Evolutionary conservation across 2,797 vertebrate genomes (phyloP), one percentile per base, ranked within the genome.

Genomic region (Gymnoscopelus microlampas): DNA sequence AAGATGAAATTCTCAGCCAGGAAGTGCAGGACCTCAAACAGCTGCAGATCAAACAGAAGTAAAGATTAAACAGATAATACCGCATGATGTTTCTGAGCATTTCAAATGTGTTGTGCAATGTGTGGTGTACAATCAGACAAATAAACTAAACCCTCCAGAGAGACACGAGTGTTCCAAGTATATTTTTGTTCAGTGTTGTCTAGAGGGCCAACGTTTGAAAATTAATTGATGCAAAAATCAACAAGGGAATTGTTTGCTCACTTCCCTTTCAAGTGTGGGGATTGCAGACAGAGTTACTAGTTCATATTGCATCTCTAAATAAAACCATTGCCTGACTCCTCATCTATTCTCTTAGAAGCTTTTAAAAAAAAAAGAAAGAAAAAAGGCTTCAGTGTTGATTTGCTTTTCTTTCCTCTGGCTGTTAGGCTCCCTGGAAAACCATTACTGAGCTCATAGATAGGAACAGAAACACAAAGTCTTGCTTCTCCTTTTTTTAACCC

Each of bases 1-100:
- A 99, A 99, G 87, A 99, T 99, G 92, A 99, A 99, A 84, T 98
- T 99, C 89, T 99, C 97, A 1, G 97, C 97, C 89, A 99, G 88
- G 89, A 99, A 98, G 88, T 98, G 96, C 74, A 98, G 90, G 48
- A 91, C 92, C 77, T 94, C 94, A 75, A 95, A 95, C 53, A 94
- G 92, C 93, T 94, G 91, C 56, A 47, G 2, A 53, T 7, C 47
- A 70, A 70, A 80, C 2, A 74, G 24, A 12, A 63, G 7, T 2
- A 8, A 73, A 78, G 1, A 44, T 39, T 49, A 70, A 55, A 29
- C n/a, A 59, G 10, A 23, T 4, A 9, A 35, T 29, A 5, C 14
- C 6, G 8, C n/a, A 32, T 19, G 8, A 53, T 12, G 35, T 64
- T 26, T 49, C 48, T 6, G 24, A 57, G 0, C 2, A 55, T 23